These are phyloP conservation scores for Hucho hucho DNA, from an alignment of 2,113 vertebrate genomes.

Conservation along the genomic window DNA sequence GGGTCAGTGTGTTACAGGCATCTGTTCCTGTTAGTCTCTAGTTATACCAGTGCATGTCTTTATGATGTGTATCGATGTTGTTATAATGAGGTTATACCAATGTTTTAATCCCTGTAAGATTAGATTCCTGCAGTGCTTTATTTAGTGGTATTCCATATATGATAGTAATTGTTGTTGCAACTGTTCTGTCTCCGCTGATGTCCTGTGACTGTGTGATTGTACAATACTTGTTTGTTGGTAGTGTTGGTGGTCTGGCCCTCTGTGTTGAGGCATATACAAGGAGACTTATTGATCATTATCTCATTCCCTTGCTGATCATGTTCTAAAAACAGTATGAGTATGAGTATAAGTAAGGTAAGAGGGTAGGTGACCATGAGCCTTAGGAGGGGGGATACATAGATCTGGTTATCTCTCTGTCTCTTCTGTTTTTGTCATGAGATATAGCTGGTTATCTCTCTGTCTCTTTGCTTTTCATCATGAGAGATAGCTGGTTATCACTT, in stretches of 20 bases:
- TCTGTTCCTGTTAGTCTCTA: not conserved
- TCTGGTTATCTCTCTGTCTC: constrained; percentile 22
- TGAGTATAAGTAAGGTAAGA: too few relatives aligned
- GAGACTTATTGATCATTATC: constrained; percentile 16
- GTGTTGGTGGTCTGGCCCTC: too few relatives aligned
- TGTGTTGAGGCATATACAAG: not conserved
- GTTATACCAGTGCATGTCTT: not conserved
- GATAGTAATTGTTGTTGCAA: not conserved
- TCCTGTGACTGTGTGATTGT: not conserved
- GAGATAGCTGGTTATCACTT: too few relatives aligned
- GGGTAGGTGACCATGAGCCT: too few relatives aligned
- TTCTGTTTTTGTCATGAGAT: too few relatives aligned
- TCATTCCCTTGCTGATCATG: constrained; percentile 1
- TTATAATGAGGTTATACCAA: not conserved
- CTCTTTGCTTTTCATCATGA: too few relatives aligned
- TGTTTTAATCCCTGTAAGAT: not conserved
- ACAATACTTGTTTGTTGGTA: too few relatives aligned
- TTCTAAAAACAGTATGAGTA: too few relatives aligned
- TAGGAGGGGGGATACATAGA: too few relatives aligned
- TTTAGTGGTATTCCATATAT: not conserved
- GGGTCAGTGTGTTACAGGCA: not conserved
- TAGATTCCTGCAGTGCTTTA: not conserved
- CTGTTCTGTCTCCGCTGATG: not conserved
- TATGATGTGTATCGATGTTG: not conserved
- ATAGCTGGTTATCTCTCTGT: too few relatives aligned